Percentiles rank a stretch among this genome's conserved stretches.
These are phyloP conservation scores for Euura saliciscinereae DNA, from an alignment of 1,140 invertebrate species.

Conservation along the genomic window DNA sequence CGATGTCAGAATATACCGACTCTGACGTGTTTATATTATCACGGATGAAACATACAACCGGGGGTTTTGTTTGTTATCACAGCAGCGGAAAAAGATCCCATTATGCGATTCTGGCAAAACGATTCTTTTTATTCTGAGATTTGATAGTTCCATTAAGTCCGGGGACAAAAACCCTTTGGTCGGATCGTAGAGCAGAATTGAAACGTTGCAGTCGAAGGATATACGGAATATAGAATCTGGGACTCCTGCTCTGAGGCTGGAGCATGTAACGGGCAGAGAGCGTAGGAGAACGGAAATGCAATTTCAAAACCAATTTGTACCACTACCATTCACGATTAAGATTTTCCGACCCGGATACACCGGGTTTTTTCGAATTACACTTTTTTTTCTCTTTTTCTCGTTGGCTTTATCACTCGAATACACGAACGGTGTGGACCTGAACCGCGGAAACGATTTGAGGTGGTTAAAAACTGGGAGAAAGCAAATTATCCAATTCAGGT, in stretches of 20 bases:
- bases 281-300: background rate
- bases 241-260: background rate
- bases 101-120: no score
- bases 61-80: background rate
- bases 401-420: no score
- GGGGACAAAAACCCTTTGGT: background rate
- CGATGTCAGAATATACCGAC: background rate
- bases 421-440: no score
- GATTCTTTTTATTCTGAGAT: background rate
- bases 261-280: background rate
- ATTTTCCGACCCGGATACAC: constrained; percentile 2
- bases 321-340: background rate
- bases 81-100: no score
- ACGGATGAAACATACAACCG: background rate
- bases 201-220: no score
- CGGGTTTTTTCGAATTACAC: background rate
- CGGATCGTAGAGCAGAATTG: background rate
- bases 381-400: background rate
- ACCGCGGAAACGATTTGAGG: no score
- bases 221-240: no score
- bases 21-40: background rate
- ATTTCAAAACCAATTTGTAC: constrained; percentile 7
- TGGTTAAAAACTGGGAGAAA: no score
- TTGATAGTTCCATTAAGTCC: background rate
- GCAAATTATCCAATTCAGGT: no score